Conservation (phyloP, 2,797 vertebrate species). For the Coregonus ussuriensis region DNA sequence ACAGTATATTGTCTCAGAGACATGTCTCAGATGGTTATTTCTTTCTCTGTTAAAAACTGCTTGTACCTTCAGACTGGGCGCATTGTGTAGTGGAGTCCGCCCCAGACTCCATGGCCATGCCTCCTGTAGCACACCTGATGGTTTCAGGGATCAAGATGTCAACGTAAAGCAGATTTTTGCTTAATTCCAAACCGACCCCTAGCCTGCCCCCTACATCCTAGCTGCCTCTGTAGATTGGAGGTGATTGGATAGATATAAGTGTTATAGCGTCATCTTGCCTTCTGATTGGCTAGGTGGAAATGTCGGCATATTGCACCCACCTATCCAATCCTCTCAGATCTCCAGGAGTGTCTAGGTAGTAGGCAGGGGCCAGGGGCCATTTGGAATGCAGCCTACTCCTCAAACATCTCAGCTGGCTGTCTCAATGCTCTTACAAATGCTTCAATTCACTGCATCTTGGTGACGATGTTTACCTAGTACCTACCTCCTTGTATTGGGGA, state of each 20-base stretch:
- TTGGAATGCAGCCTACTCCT: too few relatives aligned
- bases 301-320: too few relatives aligned
- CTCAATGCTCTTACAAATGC: not conserved
- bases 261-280: not conserved
- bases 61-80: slow-evolving; percentile 75
- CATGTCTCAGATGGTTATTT: not conserved
- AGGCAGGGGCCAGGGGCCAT: too few relatives aligned
- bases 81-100: slow-evolving; percentile 71
- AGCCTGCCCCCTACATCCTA: not conserved
- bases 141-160: not conserved
- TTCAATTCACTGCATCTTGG: too few relatives aligned
- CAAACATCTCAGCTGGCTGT: not conserved
- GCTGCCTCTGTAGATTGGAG: not conserved
- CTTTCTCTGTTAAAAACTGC: not conserved
- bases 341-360: too few relatives aligned
- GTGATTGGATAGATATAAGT: not conserved
- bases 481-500: slow-evolving; percentile 61
- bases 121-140: slow-evolving; percentile 57
- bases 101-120: slow-evolving; percentile 60
- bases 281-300: not conserved
- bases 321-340: too few relatives aligned
- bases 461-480: not conserved
- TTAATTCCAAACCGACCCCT: not conserved
- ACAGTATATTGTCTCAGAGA: not conserved
- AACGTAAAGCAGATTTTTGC: not conserved